A percentile compares a stretch with the other conserved stretches of the same genome.
Conservation (phyloP, 2,797 vertebrate genomes). For the Sebastes matsubarae region DNA sequence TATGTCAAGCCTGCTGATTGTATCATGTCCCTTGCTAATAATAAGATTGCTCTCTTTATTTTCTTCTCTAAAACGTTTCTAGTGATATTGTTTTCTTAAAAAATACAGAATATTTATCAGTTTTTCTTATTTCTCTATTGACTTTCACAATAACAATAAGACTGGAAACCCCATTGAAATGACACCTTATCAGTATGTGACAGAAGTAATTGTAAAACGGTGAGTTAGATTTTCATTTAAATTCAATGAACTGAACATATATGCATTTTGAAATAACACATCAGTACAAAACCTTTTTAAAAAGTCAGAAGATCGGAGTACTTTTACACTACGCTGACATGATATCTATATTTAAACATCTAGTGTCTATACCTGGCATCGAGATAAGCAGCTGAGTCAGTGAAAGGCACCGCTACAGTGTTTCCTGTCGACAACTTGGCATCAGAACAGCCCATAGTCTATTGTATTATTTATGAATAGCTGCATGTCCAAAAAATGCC, state of each 20-base stretch:
- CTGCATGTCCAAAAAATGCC: neutral
- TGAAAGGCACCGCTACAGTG: neutral
- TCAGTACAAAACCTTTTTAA: neutral
- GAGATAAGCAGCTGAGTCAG: neutral
- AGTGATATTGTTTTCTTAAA: neutral
- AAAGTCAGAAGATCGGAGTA: neutral
- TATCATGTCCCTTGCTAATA: neutral
- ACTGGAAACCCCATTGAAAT: neutral
- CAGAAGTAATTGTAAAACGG: neutral
- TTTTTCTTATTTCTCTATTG: neutral
- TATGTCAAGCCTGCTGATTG: neutral
- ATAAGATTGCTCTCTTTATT: neutral
- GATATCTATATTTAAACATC: neutral
- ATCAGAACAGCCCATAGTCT: conserved; percentile 7
- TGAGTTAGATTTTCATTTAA: neutral
- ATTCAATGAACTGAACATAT: neutral
- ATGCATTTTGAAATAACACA: no score
- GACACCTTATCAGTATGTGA: neutral
- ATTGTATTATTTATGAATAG: conserved; percentile 29
- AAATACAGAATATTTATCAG: neutral
- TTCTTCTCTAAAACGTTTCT: neutral
- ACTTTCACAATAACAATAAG: neutral
- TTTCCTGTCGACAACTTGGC: conserved; percentile 16
- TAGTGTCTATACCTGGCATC: neutral
- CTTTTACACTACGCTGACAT: neutral